phyloP scores from a whole-genome alignment of 1,140 invertebrate species.

The Adelges cooleyi region DNA sequence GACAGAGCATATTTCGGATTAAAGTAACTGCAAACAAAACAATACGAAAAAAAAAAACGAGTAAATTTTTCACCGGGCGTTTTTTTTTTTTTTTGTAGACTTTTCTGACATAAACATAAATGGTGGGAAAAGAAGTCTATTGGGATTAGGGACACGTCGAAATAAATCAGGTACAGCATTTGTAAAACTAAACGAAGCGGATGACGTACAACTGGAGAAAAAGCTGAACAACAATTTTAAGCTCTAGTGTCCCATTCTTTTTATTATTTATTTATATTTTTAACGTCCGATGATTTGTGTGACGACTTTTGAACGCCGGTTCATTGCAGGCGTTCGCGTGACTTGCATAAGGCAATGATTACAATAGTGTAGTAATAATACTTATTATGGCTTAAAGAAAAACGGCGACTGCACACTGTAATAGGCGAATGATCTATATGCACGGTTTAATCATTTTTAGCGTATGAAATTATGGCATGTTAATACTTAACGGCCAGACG shows the following conservation, averaged over 20 bases:
- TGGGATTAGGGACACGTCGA: slow-evolving; percentile 17
- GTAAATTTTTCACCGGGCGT: not conserved
- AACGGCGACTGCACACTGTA: too few species aligned
- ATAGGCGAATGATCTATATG: too few species aligned
- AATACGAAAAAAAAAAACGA: too few species aligned
- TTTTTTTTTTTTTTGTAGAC: not conserved
- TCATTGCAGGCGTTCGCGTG: too few species aligned
- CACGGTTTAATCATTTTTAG: too few species aligned
- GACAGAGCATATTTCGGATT: slow-evolving; percentile 1
- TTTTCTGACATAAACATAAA: not conserved
- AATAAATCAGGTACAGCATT: slow-evolving; percentile 19
- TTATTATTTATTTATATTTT: not conserved
- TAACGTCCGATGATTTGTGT: not conserved
- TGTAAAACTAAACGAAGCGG: slow-evolving; percentile 19
- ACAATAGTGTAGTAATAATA: too few species aligned
- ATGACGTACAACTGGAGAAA: not conserved
- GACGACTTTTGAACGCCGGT: not conserved
- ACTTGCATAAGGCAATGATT: too few species aligned
- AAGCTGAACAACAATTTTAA: slow-evolving; percentile 2
- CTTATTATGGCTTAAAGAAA: too few species aligned
- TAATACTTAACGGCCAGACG: too few species aligned
- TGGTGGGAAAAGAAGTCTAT: not conserved
- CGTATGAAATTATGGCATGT: too few species aligned
- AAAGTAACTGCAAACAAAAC: not conserved
- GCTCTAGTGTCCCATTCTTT: not conserved